phyloP scores from a whole-genome alignment of 2,113 vertebrate species.

The Austrofundulus limnaeus region DNA sequence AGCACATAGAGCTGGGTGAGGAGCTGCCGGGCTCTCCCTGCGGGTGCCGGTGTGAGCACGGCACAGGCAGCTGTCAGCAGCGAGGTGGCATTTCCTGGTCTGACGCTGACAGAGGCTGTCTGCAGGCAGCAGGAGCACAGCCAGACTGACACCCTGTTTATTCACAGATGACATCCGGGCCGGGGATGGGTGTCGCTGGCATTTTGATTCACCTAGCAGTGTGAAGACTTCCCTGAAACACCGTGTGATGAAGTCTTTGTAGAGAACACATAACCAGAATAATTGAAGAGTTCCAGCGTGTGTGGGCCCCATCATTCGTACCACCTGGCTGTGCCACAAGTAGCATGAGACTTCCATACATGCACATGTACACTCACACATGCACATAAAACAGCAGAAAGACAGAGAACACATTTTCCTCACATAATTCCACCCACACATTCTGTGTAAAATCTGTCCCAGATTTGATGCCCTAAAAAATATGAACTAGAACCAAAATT shows the following conservation, averaged over 20 bases:
- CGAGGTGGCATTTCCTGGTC: slow-evolving; percentile 91
- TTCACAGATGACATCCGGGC: slow-evolving; percentile 90
- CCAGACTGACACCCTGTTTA: slow-evolving; percentile 97
- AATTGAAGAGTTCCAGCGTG: slow-evolving; percentile 78
- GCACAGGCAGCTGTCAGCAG: slow-evolving; percentile 93
- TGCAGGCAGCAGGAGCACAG: slow-evolving; percentile 88
- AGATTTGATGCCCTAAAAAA: slow-evolving; percentile 45
- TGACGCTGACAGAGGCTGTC: slow-evolving; percentile 95
- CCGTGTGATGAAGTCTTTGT: slow-evolving; percentile 85
- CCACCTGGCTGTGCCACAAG: slow-evolving; percentile 38
- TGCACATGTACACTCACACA: slow-evolving; percentile 14
- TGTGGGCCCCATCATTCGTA: slow-evolving; percentile 54
- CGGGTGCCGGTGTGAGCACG: slow-evolving; percentile 80
- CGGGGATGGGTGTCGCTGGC: slow-evolving; percentile 88
- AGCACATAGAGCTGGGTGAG: slow-evolving; percentile 67
- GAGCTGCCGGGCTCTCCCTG: slow-evolving; percentile 81
- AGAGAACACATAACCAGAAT: slow-evolving; percentile 80
- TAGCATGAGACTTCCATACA: slow-evolving; percentile 41
- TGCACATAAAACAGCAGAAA: slow-evolving; percentile 6
- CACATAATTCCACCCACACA: slow-evolving; percentile 57
- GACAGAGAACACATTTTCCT: slow-evolving; percentile 46
- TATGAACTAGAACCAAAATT: slow-evolving; percentile 23
- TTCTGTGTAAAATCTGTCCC: slow-evolving; percentile 56
- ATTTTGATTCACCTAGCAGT: slow-evolving; percentile 86
- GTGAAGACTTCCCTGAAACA: slow-evolving; percentile 82